phyloP scores from a whole-genome alignment of 2,888 invertebrate genomes.

The Ophion ellenae region DNA sequence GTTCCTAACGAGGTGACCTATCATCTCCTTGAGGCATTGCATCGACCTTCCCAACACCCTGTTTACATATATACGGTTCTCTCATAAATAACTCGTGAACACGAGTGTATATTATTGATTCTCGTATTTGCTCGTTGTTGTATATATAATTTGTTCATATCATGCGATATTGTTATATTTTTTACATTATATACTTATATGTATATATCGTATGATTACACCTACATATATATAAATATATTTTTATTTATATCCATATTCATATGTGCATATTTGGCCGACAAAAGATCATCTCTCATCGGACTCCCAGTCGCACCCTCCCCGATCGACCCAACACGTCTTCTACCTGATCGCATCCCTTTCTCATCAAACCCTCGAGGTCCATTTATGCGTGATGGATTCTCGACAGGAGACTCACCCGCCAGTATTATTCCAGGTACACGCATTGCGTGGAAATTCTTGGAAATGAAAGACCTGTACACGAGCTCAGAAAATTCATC shows the following conservation, averaged over 20 bases:
- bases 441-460: constrained; percentile 33
- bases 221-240: background rate
- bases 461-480: constrained; percentile 15
- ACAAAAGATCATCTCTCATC: constrained; percentile 37
- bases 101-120: no score
- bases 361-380: constrained; percentile 38
- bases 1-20: no score
- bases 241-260: background rate
- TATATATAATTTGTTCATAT: no score
- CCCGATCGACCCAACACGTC: background rate
- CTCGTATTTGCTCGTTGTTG: no score
- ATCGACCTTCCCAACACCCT: no score
- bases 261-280: background rate
- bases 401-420: constrained; percentile 34
- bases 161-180: no score
- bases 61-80: no score
- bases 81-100: no score
- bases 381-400: background rate
- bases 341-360: constrained; percentile 38
- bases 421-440: constrained; percentile 26
- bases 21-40: no score
- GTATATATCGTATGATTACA: no score
- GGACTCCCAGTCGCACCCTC: background rate
- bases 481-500: constrained; percentile 1
- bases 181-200: no score